Conservation (phyloP, 2,888 invertebrate species). For the Noctua janthe region DNA sequence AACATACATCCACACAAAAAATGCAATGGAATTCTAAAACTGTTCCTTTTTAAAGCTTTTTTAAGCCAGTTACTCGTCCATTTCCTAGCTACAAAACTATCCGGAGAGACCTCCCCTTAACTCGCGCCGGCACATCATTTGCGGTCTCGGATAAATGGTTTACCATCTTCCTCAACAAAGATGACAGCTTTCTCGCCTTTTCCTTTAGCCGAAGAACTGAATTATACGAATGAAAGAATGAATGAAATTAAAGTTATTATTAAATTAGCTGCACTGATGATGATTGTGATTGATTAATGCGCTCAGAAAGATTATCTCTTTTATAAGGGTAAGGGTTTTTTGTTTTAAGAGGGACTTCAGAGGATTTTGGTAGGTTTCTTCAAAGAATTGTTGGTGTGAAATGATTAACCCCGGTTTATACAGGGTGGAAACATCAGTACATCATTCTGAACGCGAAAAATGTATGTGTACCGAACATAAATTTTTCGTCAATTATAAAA, state of each 20-base stretch:
- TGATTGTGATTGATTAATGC: slow-evolving; percentile 22
- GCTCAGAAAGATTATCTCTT: not conserved
- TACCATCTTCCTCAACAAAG: slow-evolving; percentile 13
- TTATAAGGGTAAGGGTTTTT: not conserved
- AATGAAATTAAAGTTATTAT: slow-evolving; percentile 5
- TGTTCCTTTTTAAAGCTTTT: too few species aligned
- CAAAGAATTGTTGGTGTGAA: not conserved
- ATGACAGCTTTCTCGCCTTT: slow-evolving; percentile 17
- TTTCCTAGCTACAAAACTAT: not conserved
- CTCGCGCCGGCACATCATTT: slow-evolving; percentile 21
- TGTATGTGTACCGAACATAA: too few species aligned
- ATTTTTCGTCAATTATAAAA: too few species aligned
- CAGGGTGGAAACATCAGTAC: too few species aligned
- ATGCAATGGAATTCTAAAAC: not conserved
- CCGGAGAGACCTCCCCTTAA: slow-evolving; percentile 10
- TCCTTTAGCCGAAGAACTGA: slow-evolving; percentile 5
- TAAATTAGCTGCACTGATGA: slow-evolving; percentile 16
- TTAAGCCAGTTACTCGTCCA: not conserved
- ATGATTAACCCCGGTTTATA: too few species aligned
- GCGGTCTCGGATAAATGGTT: slow-evolving; percentile 29
- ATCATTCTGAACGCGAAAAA: too few species aligned
- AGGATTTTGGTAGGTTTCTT: not conserved
- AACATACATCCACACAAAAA: not conserved
- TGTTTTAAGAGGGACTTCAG: not conserved
- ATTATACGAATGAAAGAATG: slow-evolving; percentile 12